Evolutionary conservation across 2,888 invertebrate genomes (phyloP).

Genomic region (Sesia bembeciformis): DNA sequence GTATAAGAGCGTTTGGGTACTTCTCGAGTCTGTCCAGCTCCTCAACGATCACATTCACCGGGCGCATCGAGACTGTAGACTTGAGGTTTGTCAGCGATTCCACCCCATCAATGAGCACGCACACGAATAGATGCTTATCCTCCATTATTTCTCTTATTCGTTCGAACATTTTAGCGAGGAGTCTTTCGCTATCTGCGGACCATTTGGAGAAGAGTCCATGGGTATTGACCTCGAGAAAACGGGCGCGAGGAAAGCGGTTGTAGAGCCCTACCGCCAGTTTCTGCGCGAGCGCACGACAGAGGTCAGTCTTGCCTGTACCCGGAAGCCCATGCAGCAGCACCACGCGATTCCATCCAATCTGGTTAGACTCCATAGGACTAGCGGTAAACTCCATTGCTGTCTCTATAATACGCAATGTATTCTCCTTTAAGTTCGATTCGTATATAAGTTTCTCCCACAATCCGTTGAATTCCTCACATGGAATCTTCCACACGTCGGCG

Average conservation of each 20-base stretch:
- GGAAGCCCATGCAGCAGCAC: constrained; percentile 92
- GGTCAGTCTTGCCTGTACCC: constrained; percentile 96
- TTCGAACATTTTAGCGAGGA: constrained; percentile 93
- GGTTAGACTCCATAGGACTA: constrained; percentile 83
- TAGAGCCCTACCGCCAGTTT: constrained; percentile 85
- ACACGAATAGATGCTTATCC: constrained; percentile 85
- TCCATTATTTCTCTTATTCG: constrained; percentile 87
- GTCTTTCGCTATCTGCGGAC: constrained; percentile 98
- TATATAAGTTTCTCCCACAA: constrained; percentile 90
- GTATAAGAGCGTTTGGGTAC: constrained; percentile 90
- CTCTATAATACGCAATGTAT: constrained; percentile 83
- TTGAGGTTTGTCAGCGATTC: constrained; percentile 95
- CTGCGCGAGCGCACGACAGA: constrained; percentile 96
- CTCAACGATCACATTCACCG: constrained; percentile 96
- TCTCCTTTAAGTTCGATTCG: constrained; percentile 52
- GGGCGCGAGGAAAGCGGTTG: constrained; percentile 76
- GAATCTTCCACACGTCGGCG: constrained; percentile 88
- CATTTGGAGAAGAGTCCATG: constrained; percentile 98
- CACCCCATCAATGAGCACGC: constrained; percentile 96
- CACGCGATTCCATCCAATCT: constrained; percentile 93
- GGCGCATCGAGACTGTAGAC: constrained; percentile 97
- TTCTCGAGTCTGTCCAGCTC: constrained; percentile 93
- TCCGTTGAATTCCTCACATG: constrained; percentile 84
- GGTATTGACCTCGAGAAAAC: constrained; percentile 95
- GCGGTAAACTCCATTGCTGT: constrained; percentile 91